A percentile compares a stretch with the other conserved stretches of the same genome.
These are phyloP conservation scores for Dicranocentrus wangi DNA, from an alignment of 2,888 invertebrate species.

Conservation along the genomic window DNA sequence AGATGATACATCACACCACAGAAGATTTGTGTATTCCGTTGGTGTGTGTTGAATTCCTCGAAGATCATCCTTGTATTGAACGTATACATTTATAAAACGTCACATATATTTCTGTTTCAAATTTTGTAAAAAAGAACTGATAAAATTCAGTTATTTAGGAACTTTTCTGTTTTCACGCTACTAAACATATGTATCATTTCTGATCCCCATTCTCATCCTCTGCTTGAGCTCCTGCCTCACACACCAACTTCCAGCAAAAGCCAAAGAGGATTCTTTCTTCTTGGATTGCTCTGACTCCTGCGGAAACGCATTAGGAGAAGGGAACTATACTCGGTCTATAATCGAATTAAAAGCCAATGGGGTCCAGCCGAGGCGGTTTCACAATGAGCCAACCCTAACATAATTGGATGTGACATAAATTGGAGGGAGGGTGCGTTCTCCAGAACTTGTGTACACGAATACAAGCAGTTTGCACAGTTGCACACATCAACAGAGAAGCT, in stretches of 20 bases:
- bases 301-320: conserved; percentile 28
- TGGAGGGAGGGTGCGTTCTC: conserved; percentile 68
- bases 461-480: not conserved
- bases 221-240: not conserved
- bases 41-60: no score
- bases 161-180: no score
- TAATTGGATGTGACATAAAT: conserved; percentile 73
- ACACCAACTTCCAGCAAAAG: not conserved
- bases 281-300: not conserved
- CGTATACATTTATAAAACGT: no score
- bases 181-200: no score
- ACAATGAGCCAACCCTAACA: conserved; percentile 71
- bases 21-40: no score
- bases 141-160: no score
- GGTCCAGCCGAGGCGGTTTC: conserved; percentile 73
- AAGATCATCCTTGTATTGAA: no score
- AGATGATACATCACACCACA: no score
- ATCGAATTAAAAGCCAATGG: conserved; percentile 73
- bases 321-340: conserved; percentile 63
- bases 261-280: conserved; percentile 24
- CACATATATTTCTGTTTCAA: not conserved
- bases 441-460: conserved; percentile 27
- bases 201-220: no score
- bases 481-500: no score
- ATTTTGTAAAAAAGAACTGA: no score